Percentiles rank a stretch among this genome's conserved stretches.
Conservation (phyloP, 2,113 vertebrate species). For the Scartelaos histophorus region DNA sequence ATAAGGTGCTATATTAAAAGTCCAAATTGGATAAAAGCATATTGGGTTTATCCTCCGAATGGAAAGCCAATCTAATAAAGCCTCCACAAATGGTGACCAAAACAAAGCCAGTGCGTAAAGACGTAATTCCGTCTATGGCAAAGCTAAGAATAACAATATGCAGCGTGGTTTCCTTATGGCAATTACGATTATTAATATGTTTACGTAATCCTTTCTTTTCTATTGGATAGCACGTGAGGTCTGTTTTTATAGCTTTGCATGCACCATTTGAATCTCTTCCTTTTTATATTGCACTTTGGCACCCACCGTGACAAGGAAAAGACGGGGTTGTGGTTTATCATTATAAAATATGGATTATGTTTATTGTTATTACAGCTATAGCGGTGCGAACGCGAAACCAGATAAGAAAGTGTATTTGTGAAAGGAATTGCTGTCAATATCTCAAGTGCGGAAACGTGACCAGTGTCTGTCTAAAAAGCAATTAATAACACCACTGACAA, state of each 20-base stretch:
- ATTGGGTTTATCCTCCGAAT: background rate
- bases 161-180: background rate
- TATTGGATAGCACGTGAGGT: background rate
- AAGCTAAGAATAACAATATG: background rate
- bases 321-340: background rate
- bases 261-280: background rate
- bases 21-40: background rate
- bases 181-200: background rate
- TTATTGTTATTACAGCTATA: background rate
- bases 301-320: background rate
- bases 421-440: background rate
- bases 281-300: background rate
- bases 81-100: background rate
- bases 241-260: background rate
- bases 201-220: background rate
- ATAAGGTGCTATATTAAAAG: background rate
- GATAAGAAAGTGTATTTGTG: background rate
- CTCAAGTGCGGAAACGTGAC: background rate
- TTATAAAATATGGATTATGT: background rate
- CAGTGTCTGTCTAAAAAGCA: background rate
- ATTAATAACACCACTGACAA: background rate
- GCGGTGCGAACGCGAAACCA: background rate
- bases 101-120: background rate
- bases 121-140: background rate
- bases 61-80: background rate